These are phyloP conservation scores for Myotis brandtii DNA, from an alignment of 2,113 vertebrate genomes.

Conservation along the genomic window DNA sequence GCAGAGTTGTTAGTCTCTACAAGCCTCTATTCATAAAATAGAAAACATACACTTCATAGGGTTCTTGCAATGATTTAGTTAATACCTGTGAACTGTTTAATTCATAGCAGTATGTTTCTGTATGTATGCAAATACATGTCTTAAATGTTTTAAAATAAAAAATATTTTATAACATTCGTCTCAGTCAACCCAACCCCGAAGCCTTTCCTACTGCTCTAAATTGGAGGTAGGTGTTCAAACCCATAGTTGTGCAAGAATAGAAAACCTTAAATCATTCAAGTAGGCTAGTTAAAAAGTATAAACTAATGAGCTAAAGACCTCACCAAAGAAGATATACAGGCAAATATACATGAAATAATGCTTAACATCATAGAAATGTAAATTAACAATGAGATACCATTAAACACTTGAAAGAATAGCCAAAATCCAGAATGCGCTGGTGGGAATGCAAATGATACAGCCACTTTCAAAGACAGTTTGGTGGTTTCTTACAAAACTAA, in stretches of 20 bases:
- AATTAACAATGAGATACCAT: not conserved
- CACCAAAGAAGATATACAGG: not conserved
- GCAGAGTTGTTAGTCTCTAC: not conserved
- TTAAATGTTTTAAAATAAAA: not conserved
- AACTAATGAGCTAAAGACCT: not conserved
- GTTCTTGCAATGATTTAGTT: not conserved
- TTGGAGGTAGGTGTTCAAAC: not conserved
- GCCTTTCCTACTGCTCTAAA: not conserved
- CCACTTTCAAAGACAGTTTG: not conserved
- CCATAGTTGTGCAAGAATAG: not conserved
- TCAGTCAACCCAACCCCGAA: not conserved
- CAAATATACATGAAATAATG: not conserved
- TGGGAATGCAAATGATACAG: accelerated
- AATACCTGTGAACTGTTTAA: not conserved
- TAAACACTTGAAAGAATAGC: accelerated
- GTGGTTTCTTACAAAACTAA: not conserved
- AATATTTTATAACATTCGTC: not conserved
- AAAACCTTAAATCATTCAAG: slow-evolving; percentile 18
- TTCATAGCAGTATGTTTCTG: not conserved
- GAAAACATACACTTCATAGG: not conserved
- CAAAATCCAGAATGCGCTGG: not conserved
- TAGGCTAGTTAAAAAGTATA: not conserved
- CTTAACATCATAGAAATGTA: not conserved
- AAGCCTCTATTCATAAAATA: not conserved
- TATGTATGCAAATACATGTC: not conserved